Evolutionary conservation across 2,113 vertebrate genomes (phyloP), one percentile per base, ranked within the genome.

Genomic region (Xenopus laevis): DNA sequence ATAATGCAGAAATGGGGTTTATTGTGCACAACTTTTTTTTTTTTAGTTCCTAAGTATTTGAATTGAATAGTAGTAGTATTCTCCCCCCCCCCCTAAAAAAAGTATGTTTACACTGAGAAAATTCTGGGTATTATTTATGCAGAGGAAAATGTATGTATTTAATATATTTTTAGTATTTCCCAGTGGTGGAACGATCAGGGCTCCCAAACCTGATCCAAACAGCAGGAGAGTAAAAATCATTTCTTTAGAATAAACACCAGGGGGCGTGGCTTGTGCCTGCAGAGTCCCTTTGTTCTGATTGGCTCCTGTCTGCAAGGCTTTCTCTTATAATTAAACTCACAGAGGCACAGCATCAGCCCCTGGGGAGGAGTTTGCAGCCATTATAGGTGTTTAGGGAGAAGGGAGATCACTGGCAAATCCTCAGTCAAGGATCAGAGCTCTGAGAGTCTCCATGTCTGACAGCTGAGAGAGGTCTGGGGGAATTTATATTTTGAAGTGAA

Each of bases 311-410:
- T 79, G 77, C 77, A 66, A 68, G 72, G 79, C 72, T 50, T 5
- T 71, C 58, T 76, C 79, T 73, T 59, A 53, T 75, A 18, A 55
- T 30, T 72, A 53, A 71, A 67, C 74, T 81, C 79, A 4, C 2
- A 73, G 72, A 78, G 78, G 79, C 79, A 15, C 57, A 77, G n/a
- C 81, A 72, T 83, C 83, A 68, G 15, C 84, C 88, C 87, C 87
- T 71, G 79, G 90, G 91, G 91, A 88, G 91, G 91, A 86, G 90
- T 78, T 89, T 79, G 83, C 83, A 82, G 84, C 88, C 33, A 89
- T 89, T 92, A 91, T 91, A 89, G 89, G 68, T 82, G 78, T 85
- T 60, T 82, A 87, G 87, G 84, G 80, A 82, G 67, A 68, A 78
- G 83, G 82, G 78, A 83, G 53, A 5, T 65, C 69, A 74, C 47